Base-by-base conservation (phyloP, 2,797 vertebrate species). In the Labeo calbasu region DNA sequence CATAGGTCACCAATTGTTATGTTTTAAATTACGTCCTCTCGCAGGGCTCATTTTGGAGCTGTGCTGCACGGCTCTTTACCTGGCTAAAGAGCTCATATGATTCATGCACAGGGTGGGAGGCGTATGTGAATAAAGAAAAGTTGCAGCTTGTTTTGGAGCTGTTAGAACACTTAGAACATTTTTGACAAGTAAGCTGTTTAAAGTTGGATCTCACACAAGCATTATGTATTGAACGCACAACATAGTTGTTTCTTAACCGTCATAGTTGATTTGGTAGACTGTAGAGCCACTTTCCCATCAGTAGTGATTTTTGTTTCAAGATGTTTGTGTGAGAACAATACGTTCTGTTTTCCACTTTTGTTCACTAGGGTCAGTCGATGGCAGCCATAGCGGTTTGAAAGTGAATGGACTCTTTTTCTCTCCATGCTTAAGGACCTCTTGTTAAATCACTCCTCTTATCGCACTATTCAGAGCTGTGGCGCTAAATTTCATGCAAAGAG, bases 51-150 rank as follows among this genome's bases (percentile, higher is more conserved):
- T 84, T 86, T 86, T 68, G 8, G 25, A 75, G n/a, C 71, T 59
- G 65, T 71, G 36, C 77, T 77, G 70, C 61, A 79, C 23, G n/a
- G 81, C 68, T 50, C 78, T 86, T 57, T 51, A 79, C 57, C 50
- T 68, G 36, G 61, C 63, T 46, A 59, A 79, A 28, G 53, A 79
- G 69, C 84, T 48, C n/a, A 79, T 79, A 28, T 80, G 81, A 83
- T 57, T 81, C 77, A 76, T 36, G 40, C 83, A 75, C 83, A 66
- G 59, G 82, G 59, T 84, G 87, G 81, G 72, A 72, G 68, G 77
- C 70, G 71, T 81, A 83, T 73, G 71, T 79, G 77, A 77, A 59
- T 51, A 66, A 81, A 72, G 61, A 63, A 28, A 84, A 86, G 82
- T 84, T 71, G 75, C 57, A 85, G 76, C 65, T 82, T 85, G 43